Evolutionary conservation across 2,113 vertebrate species (phyloP).

Genomic region (Puma concolor): DNA sequence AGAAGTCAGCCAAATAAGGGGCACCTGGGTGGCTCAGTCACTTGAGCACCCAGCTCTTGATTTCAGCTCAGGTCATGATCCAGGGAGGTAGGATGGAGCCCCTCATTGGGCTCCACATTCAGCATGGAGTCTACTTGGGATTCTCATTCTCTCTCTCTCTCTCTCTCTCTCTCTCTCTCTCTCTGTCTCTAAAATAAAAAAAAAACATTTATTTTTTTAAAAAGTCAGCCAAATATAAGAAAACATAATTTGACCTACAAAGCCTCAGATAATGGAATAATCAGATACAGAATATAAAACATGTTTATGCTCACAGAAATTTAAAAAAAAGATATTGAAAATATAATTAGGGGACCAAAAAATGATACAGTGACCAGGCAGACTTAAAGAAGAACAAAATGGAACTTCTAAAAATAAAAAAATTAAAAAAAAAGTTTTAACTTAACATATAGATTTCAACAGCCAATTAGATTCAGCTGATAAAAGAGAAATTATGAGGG

Average conservation of each 20-base stretch:
- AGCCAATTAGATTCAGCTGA: background rate
- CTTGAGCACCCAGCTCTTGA: too few relatives aligned
- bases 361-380: background rate
- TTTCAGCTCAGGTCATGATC: too few relatives aligned
- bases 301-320: background rate
- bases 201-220: background rate
- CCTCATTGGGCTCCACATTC: too few relatives aligned
- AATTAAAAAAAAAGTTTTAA: background rate
- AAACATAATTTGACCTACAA: background rate
- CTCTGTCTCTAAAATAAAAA: background rate
- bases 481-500: background rate
- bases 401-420: background rate
- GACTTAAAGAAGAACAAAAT: background rate
- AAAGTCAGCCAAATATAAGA: slow-evolving; percentile 14
- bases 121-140: too few relatives aligned
- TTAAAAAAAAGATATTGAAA: background rate
- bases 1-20: slow-evolving; percentile 14
- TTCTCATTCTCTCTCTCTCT: too few relatives aligned
- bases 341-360: background rate
- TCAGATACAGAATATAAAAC: background rate
- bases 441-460: background rate
- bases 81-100: too few relatives aligned
- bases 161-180: too few relatives aligned
- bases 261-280: background rate
- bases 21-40: too few relatives aligned